Evolutionary conservation across 2,888 invertebrate genomes (phyloP).

Genomic region (Kryphioiulus occultus): DNA sequence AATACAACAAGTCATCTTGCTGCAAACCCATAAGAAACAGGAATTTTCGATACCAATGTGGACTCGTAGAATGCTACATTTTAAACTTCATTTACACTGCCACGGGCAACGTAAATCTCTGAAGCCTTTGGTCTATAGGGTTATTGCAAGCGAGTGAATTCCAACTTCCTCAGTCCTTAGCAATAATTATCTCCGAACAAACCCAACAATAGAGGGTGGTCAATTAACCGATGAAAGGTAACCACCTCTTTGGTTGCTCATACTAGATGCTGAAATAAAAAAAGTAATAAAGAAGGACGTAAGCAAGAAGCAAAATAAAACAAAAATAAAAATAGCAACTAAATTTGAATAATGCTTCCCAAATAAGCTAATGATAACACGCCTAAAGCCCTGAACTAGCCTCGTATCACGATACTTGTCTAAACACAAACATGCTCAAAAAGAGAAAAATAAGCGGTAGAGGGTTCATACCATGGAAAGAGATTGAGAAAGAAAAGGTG

Average conservation of each 20-base stretch:
- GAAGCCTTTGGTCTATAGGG: conserved; percentile 20
- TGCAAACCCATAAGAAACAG: neutral
- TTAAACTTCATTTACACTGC: neutral
- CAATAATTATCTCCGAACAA: conserved; percentile 31
- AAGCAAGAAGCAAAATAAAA: neutral
- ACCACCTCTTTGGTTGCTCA: conserved; percentile 39
- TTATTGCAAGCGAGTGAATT: neutral
- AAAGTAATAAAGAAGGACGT: neutral
- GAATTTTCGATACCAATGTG: neutral
- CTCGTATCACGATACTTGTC: neutral
- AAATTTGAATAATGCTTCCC: neutral
- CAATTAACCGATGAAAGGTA: conserved; percentile 34
- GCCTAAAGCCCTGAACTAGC: neutral
- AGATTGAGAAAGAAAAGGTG: conserved; percentile 43
- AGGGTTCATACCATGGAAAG: conserved; percentile 43
- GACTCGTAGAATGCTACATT: neutral
- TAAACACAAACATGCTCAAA: neutral
- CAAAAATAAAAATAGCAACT: neutral
- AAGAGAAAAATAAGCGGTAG: conserved; percentile 5
- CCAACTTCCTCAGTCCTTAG: conserved; percentile 27
- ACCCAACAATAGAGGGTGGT: conserved; percentile 41
- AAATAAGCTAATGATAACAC: neutral
- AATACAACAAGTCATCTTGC: neutral
- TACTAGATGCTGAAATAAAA: conserved; percentile 45
- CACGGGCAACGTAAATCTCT: neutral